phyloP scores from a whole-genome alignment of 2,113 vertebrate species.

The Heloderma charlesbogerti region DNA sequence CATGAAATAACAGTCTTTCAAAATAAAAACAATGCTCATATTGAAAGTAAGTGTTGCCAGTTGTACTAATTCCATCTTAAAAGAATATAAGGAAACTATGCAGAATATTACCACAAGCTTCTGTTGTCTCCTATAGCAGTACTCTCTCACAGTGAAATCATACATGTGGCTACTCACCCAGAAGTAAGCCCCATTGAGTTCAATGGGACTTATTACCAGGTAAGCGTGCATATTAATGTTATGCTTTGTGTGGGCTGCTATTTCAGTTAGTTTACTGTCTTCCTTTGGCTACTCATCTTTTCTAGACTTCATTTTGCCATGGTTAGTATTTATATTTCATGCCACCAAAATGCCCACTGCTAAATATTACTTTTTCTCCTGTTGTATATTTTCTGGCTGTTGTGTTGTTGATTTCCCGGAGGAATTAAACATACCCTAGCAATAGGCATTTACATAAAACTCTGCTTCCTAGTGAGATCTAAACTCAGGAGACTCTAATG shows the following conservation, averaged over 20 bases:
- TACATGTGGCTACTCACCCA: background rate
- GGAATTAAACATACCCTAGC: background rate
- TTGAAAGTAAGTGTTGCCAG: constrained; percentile 11
- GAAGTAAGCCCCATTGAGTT: background rate
- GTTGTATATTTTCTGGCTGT: background rate
- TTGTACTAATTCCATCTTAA: constrained; percentile 16
- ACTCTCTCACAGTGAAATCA: background rate
- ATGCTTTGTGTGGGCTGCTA: background rate
- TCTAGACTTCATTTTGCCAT: background rate
- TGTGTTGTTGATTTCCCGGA: constrained; percentile 39
- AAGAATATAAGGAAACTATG: constrained; percentile 27
- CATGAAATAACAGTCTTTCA: background rate
- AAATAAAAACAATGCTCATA: constrained; percentile 29
- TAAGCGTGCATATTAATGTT: background rate
- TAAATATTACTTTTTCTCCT: constrained; percentile 29
- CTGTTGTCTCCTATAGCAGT: constrained; percentile 24
- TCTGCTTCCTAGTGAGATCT: constrained; percentile 53
- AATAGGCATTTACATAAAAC: constrained; percentile 51
- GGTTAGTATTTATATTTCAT: constrained; percentile 3
- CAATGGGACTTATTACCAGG: background rate
- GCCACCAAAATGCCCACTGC: background rate
- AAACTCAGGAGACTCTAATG: constrained; percentile 53
- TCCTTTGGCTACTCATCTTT: background rate
- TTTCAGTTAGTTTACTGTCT: constrained; percentile 37
- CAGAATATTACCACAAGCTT: background rate